Percentiles rank a stretch among this genome's conserved stretches.
Evolutionary conservation across 2,888 invertebrate species (phyloP).

Genomic region (Nomada ruficornis): DNA sequence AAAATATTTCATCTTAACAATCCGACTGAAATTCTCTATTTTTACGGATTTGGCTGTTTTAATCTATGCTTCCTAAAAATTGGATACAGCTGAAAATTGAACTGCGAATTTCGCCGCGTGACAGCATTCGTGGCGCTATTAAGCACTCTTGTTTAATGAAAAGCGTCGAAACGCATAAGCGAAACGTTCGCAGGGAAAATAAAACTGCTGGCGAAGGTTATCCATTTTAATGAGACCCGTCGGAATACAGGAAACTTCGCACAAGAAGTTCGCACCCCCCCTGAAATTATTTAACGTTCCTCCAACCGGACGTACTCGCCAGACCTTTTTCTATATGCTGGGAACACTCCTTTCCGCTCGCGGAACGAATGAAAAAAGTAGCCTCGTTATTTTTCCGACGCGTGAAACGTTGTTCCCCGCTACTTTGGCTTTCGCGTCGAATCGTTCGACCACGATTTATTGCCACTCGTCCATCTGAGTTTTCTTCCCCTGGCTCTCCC

Average conservation of each 20-base stretch:
- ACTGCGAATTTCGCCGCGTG: not conserved
- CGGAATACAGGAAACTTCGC: slow-evolving; percentile 9
- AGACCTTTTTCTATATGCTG: not conserved
- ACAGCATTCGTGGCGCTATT: not conserved
- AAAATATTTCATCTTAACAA: no score
- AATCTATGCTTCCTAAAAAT: no score
- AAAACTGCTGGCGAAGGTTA: not conserved
- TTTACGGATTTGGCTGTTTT: no score
- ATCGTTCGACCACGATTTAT: slow-evolving; percentile 20
- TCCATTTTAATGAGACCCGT: slow-evolving; percentile 38
- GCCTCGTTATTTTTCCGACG: slow-evolving; percentile 7
- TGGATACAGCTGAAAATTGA: no score
- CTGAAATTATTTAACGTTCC: slow-evolving; percentile 32
- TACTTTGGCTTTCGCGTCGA: slow-evolving; percentile 8
- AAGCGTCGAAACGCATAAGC: slow-evolving; percentile 7
- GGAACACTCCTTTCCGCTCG: not conserved
- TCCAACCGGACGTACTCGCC: not conserved
- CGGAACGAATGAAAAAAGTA: slow-evolving; percentile 13
- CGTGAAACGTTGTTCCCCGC: slow-evolving; percentile 1
- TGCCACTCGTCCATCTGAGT: not conserved
- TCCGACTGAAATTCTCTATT: no score
- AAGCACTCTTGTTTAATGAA: slow-evolving; percentile 6
- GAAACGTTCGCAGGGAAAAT: not conserved
- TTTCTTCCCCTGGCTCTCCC: no score
- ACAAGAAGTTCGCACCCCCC: slow-evolving; percentile 14